A percentile compares a stretch with the other conserved stretches of the same genome.
phyloP scores from a whole-genome alignment of 30 jellyfish, hydroid and myxozoan genomes.

The Cassiopea andromeda region DNA sequence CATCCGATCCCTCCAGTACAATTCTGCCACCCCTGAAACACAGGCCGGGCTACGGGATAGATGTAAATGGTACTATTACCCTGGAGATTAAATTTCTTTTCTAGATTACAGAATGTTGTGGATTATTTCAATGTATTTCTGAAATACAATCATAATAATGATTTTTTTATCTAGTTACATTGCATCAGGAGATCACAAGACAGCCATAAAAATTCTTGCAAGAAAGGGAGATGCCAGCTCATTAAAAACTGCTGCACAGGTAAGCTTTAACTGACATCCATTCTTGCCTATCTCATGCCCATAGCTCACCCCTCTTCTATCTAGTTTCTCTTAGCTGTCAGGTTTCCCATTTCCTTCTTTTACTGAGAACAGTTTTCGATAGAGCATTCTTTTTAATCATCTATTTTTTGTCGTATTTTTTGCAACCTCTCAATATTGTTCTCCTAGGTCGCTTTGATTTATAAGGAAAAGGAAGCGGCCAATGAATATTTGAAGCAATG shows the following conservation, averaged over 20 bases:
- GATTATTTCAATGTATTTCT: too few relatives aligned
- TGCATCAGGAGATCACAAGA: constrained; percentile 79
- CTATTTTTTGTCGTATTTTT: not conserved
- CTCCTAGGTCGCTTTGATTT: constrained; percentile 39
- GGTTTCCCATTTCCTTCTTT: too few relatives aligned
- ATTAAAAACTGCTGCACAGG: constrained; percentile 91
- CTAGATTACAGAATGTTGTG: not conserved
- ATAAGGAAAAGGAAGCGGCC: constrained; percentile 11
- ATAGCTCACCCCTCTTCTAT: too few relatives aligned
- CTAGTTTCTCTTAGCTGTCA: too few relatives aligned
- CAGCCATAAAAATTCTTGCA: constrained; percentile 79
- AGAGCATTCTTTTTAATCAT: too few relatives aligned
- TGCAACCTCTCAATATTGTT: not conserved
- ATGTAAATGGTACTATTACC: too few relatives aligned
- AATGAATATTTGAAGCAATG: constrained; percentile 24
- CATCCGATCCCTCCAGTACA: too few relatives aligned
- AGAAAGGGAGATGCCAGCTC: constrained; percentile 84
- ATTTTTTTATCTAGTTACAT: constrained; percentile 70
- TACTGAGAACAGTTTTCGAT: too few relatives aligned
- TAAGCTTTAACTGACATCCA: not conserved
- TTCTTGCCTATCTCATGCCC: too few relatives aligned
- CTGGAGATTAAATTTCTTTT: too few relatives aligned
- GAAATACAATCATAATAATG: not conserved
- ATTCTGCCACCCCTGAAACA: too few relatives aligned
- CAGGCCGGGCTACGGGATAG: too few relatives aligned